Percentiles rank a stretch among this genome's conserved stretches.
Evolutionary conservation across 2,888 invertebrate genomes (phyloP).

Genomic region (Cactoblastis cactorum): DNA sequence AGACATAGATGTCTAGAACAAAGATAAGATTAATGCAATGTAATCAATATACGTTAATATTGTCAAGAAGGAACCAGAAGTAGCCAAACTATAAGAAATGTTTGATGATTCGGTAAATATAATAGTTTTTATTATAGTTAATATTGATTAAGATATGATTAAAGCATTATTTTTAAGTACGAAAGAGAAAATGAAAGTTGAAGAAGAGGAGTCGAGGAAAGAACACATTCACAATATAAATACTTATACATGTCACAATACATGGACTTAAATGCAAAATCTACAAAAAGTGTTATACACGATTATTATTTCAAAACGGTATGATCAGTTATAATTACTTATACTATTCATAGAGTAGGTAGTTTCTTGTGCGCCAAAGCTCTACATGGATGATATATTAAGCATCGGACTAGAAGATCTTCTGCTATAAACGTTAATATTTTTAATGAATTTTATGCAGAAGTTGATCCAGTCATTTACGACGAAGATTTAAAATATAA

Average conservation of each 20-base stretch:
- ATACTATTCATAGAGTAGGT: slow-evolving; percentile 58
- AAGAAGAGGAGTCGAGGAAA: slow-evolving; percentile 46
- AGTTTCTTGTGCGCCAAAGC: slow-evolving; percentile 72
- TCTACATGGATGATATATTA: slow-evolving; percentile 63
- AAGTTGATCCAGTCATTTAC: slow-evolving; percentile 35
- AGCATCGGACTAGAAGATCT: slow-evolving; percentile 37
- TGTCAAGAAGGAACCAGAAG: slow-evolving; percentile 70
- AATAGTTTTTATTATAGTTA: background rate
- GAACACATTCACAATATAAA: slow-evolving; percentile 70
- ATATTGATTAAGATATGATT: slow-evolving; percentile 11
- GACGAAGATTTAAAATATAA: slow-evolving; percentile 49
- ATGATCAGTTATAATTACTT: slow-evolving; percentile 68
- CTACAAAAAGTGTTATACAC: slow-evolving; percentile 74
- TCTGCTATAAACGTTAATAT: slow-evolving; percentile 17
- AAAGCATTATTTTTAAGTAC: slow-evolving; percentile 20
- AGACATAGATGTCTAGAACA: slow-evolving; percentile 13
- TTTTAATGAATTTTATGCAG: slow-evolving; percentile 31
- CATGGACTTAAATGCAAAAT: slow-evolving; percentile 74
- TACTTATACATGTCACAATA: slow-evolving; percentile 69
- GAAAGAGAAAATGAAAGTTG: slow-evolving; percentile 26
- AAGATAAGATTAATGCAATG: slow-evolving; percentile 27
- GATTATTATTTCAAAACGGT: slow-evolving; percentile 69
- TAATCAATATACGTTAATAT: slow-evolving; percentile 34
- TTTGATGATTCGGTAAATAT: background rate
- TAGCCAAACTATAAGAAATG: slow-evolving; percentile 38